Conservation (phyloP, 1,140 invertebrate species). For the Diplogasteroides magnus region DNA sequence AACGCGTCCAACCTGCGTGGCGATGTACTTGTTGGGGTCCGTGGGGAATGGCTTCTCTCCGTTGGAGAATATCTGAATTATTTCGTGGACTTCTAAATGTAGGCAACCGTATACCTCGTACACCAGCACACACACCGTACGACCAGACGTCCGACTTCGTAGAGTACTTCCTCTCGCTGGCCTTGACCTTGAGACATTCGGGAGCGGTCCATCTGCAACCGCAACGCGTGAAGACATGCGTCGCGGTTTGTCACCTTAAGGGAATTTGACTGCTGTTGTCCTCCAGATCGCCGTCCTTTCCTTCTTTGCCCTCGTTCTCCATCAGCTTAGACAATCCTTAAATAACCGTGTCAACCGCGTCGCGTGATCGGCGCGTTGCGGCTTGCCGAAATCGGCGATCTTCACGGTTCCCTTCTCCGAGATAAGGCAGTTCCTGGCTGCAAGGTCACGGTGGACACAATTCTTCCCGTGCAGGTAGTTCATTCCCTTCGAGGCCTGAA, state of each 20-base stretch:
- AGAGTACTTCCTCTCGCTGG: conserved; percentile 39
- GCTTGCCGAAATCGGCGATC: conserved; percentile 88
- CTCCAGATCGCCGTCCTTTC: not conserved
- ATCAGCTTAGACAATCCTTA: conserved; percentile 4
- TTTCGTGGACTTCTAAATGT: not conserved
- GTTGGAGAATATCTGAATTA: conserved; percentile 53
- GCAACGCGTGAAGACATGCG: not conserved
- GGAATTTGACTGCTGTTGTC: conserved; percentile 52
- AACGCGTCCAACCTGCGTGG: no score
- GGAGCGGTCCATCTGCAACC: conserved; percentile 47
- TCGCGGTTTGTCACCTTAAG: not conserved
- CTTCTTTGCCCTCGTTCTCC: not conserved
- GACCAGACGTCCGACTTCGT: conserved; percentile 51
- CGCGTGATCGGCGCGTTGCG: conserved; percentile 57
- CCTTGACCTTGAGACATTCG: conserved; percentile 43
- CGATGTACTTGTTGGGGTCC: conserved; percentile 8
- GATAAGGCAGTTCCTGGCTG: conserved; percentile 79
- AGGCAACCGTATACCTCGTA: conserved; percentile 52
- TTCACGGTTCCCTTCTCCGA: conserved; percentile 77
- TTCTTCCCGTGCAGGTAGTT: conserved; percentile 55
- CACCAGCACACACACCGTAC: conserved; percentile 51
- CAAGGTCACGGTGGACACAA: conserved; percentile 73
- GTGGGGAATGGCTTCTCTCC: conserved; percentile 33
- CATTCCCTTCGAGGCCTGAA: conserved; percentile 30
- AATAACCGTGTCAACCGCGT: not conserved